Evolutionary conservation across 2,797 vertebrate species (phyloP).

Genomic region (Pangasius djambal): DNA sequence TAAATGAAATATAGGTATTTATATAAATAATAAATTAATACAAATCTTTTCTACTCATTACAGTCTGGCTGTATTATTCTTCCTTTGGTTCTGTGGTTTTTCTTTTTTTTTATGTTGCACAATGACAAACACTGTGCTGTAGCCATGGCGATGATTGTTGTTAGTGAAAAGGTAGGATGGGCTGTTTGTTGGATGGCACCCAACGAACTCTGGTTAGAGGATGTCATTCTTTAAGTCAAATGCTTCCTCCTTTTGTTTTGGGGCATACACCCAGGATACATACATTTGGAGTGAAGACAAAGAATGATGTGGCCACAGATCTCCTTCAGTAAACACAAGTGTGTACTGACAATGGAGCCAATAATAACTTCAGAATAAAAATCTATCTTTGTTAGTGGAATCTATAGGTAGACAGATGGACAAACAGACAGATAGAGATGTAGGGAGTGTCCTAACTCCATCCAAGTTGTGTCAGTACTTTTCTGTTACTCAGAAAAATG

Average conservation of each 20-base stretch:
- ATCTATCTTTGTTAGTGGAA: not conserved
- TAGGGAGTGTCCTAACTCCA: not conserved
- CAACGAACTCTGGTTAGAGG: conserved; percentile 14
- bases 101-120: not conserved
- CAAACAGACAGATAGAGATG: not conserved
- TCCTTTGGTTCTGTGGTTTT: not conserved
- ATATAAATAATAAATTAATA: not conserved
- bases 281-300: not conserved
- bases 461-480: not conserved
- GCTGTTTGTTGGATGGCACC: conserved; percentile 9
- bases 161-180: not conserved
- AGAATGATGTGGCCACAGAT: not conserved
- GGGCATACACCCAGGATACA: not conserved
- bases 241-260: conserved; percentile 37
- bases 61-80: not conserved
- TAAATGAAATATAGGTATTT: not conserved
- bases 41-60: not conserved
- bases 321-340: not conserved
- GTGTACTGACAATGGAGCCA: not conserved
- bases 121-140: not conserved
- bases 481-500: not conserved
- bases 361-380: too few relatives aligned
- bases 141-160: not conserved
- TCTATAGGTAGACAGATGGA: too few relatives aligned
- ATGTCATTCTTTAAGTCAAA: not conserved